A percentile compares a stretch with the other conserved stretches of the same genome.
These are phyloP conservation scores for Trichopria drosophilae DNA, from an alignment of 2,888 invertebrate genomes.

Conservation along the genomic window DNA sequence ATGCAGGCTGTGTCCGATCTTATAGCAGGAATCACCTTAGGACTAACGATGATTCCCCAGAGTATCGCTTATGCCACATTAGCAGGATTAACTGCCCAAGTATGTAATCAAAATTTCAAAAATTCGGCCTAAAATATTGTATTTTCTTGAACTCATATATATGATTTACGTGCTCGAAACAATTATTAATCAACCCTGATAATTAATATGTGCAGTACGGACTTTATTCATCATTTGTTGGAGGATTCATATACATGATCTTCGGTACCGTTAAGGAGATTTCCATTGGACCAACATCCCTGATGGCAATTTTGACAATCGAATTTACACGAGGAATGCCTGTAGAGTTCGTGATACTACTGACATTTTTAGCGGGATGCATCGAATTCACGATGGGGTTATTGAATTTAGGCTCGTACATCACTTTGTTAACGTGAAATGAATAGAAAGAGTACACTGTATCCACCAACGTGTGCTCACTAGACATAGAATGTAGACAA, in stretches of 20 bases:
- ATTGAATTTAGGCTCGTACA: slow-evolving; percentile 72
- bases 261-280: slow-evolving; percentile 87
- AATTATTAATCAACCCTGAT: slow-evolving; percentile 5
- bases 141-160: no score
- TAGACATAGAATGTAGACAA: no score
- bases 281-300: slow-evolving; percentile 89
- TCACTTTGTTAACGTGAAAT: no score
- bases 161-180: no score
- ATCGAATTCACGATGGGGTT: slow-evolving; percentile 80
- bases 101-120: no score
- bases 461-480: no score
- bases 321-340: slow-evolving; percentile 73
- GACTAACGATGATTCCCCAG: slow-evolving; percentile 90
- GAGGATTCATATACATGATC: slow-evolving; percentile 78
- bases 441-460: no score
- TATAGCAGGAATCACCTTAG: slow-evolving; percentile 87
- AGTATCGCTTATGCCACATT: slow-evolving; percentile 88
- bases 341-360: slow-evolving; percentile 72
- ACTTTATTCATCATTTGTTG: slow-evolving; percentile 88
- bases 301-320: slow-evolving; percentile 84
- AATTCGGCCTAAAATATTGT: no score
- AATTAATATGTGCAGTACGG: slow-evolving; percentile 68
- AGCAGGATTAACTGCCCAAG: slow-evolving; percentile 81
- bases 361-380: slow-evolving; percentile 77
- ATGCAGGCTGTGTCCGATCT: slow-evolving; percentile 75